These are phyloP conservation scores for Dicycla oo DNA, from an alignment of 2,888 invertebrate species.

Conservation along the genomic window DNA sequence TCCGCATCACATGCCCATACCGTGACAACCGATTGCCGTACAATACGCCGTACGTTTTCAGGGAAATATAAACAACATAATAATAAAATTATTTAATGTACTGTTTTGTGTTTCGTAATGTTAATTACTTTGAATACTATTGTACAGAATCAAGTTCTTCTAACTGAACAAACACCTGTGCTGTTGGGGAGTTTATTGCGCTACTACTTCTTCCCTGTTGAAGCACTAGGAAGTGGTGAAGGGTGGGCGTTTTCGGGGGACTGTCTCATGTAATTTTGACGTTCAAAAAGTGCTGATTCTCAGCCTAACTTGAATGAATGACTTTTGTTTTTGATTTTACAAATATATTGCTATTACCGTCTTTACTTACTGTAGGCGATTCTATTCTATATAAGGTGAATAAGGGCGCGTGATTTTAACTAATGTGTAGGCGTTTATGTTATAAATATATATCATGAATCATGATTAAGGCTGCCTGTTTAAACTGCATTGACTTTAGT, in stretches of 20 bases:
- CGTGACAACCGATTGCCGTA: no score
- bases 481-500: slow-evolving; percentile 16
- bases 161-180: not conserved
- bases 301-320: no score
- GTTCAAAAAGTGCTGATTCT: no score
- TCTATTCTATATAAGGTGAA: slow-evolving; percentile 60
- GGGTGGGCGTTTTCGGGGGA: not conserved
- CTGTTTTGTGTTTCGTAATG: not conserved
- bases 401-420: slow-evolving; percentile 65
- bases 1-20: no score
- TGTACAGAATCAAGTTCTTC: not conserved
- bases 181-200: not conserved
- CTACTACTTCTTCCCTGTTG: not conserved
- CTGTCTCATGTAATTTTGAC: not conserved
- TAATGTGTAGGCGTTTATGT: slow-evolving; percentile 49
- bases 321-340: not conserved
- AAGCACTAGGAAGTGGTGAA: not conserved
- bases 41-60: no score
- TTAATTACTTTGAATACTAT: not conserved
- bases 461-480: slow-evolving; percentile 22
- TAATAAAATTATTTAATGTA: no score
- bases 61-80: no score
- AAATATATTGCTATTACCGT: slow-evolving; percentile 6
- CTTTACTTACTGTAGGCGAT: slow-evolving; percentile 49
- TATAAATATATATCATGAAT: slow-evolving; percentile 34